Evolutionary conservation across 2,797 vertebrate genomes (phyloP), one percentile per base, ranked within the genome.

Genomic region (Danio choprae): DNA sequence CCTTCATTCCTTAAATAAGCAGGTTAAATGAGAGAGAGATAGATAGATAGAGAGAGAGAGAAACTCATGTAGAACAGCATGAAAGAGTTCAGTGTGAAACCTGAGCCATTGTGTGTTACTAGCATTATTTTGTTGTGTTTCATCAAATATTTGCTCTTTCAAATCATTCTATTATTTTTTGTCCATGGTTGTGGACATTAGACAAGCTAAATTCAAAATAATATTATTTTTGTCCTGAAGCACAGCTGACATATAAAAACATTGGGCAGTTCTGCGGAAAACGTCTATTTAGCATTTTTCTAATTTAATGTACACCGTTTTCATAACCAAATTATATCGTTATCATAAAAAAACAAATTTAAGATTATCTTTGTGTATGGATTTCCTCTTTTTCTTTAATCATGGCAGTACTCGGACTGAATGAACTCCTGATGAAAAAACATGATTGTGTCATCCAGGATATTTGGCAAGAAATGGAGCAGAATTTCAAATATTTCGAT

Each of bases 1-100:
- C 68, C 71, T 77, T 71, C 67, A 75, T 83, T 85, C 88, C 89
- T 85, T 87, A 91, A 92, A 91, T 90, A 91, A 89, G 89, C 81
- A 86, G 81, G 86, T 87, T 87, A 85, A 90, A 88, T 84, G 56
- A 1, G 9, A 74, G 85, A 90, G 88, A 84, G 86, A 89, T 86
- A 7, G 80, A 68, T 29, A 58, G 18, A 43, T 15, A 51, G 44
- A 1, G 16, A 64, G 59, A 65, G 70, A 7, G 55, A 51, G 22
- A n/a, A n/a, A n/a, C n/a, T n/a, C n/a, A n/a, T n/a, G n/a, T n/a
- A n/a, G 56, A 59, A 40, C 11, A 59, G 22, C 41, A 56, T 6
- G 22, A 62, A 40, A 77, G 56, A 81, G 38, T 58, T 15, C 20
- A 64, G 58, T 55, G 59, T 79, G 51, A 84, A 74, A 68, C 20